Evolutionary conservation across 1,140 invertebrate species (phyloP), one percentile per base, ranked within the genome.

Genomic region (Polyergus mexicanus): DNA sequence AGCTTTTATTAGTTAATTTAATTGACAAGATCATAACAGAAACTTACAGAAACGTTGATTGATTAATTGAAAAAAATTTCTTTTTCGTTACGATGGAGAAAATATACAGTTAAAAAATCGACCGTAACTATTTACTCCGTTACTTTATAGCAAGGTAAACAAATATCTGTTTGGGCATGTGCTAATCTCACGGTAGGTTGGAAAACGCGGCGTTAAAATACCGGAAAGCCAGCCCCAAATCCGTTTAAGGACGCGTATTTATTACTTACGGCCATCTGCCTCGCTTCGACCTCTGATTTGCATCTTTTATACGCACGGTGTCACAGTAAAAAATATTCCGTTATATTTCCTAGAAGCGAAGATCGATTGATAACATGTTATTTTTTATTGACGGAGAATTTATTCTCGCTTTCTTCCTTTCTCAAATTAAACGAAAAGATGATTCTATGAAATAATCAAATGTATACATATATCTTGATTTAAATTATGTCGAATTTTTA

Each of bases 201-300:
- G 93, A 94, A 93, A 92, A 94, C 89, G 92, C 89, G 80, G 90
- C 86, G 92, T 94, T 94, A 94, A 94, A 94, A 94, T 93, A 93
- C 93, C 92, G 92, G 92, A 94, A 94, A 94, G 91, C 92, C 91
- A 92, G 89, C 87, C 90, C 88, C 91, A 94, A 93, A 94, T 94
- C 93, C 93, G 91, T 91, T 94, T 94, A 94, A 93, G 90, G 89
- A 92, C 91, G 93, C 94, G 92, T 94, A 93, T 94, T 94, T 94
- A 94, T 94, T 94, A 93, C 93, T 94, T 93, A 93, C 90, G 91
- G 91, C 93, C 90, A 88, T 93, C 92, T 91, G 90, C 90, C 86
- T 92, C 86, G 88, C 87, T 89, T 94, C 90, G 86, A 88, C 89
- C 89, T 88, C 86, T 91, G 11, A 68, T 65, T 38, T 38, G n/a